Conservation (phyloP, 2,888 invertebrate genomes). For the Drosophila meridiana region DNA sequence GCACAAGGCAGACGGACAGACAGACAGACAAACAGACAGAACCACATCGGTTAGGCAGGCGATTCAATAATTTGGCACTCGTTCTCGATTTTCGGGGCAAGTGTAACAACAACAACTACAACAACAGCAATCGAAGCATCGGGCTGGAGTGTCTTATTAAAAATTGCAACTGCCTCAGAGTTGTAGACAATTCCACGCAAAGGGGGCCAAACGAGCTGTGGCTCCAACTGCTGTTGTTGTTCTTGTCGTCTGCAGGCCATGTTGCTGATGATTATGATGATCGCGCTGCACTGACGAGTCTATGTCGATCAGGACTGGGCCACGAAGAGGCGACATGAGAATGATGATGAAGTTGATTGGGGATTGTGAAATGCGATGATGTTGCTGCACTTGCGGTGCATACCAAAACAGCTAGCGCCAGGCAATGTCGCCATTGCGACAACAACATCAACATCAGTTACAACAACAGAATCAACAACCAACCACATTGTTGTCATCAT, state of each 20-base stretch:
- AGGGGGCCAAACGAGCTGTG: slow-evolving; percentile 42
- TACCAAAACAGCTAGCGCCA: slow-evolving; percentile 76
- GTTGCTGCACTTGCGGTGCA: slow-evolving; percentile 77
- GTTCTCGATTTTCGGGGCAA: slow-evolving; percentile 36
- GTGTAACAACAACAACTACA: slow-evolving; percentile 28
- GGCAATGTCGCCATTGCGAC: slow-evolving; percentile 67
- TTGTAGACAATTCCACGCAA: slow-evolving; percentile 37
- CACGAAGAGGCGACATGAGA: slow-evolving; percentile 25
- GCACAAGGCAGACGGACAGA: slow-evolving; percentile 33
- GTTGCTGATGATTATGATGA: slow-evolving; percentile 42
- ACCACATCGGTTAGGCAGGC: slow-evolving; percentile 27
- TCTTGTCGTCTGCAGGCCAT: slow-evolving; percentile 10
- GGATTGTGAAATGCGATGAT: slow-evolving; percentile 51
- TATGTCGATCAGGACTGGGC: slow-evolving; percentile 52
- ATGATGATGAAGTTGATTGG: slow-evolving; percentile 37
- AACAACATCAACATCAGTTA: slow-evolving; percentile 18
- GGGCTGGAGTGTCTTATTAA: slow-evolving; percentile 43
- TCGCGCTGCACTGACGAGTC: slow-evolving; percentile 39
- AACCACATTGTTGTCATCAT: slow-evolving; percentile 61
- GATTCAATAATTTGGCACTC: slow-evolving; percentile 61
- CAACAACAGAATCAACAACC: slow-evolving; percentile 40
- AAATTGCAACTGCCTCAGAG: slow-evolving; percentile 17
- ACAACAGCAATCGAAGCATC: slow-evolving; percentile 15
- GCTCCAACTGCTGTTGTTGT: slow-evolving; percentile 22
- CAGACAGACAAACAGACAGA: slow-evolving; percentile 16